phyloP scores from a whole-genome alignment of 64 coral and sea anemone species.

The Montipora efflorescens region DNA sequence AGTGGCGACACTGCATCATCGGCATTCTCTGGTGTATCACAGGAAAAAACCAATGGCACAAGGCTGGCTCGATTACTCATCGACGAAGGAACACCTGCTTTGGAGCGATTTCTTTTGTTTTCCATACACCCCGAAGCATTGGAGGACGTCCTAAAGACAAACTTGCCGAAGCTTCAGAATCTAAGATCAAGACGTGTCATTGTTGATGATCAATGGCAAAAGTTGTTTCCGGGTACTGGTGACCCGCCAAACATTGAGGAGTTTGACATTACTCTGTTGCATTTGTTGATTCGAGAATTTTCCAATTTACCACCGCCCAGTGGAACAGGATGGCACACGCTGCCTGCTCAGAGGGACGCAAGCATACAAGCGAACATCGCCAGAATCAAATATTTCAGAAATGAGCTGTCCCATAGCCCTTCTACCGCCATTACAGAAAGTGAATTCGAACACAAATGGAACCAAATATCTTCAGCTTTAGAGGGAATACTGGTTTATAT shows the following conservation, averaged over 20 bases:
- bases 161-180: too few relatives aligned
- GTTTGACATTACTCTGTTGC: too few relatives aligned
- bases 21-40: too few relatives aligned
- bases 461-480: background rate
- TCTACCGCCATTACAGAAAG: background rate
- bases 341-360: conserved; percentile 38
- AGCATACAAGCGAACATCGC: conserved; percentile 51
- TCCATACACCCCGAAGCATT: background rate
- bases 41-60: too few relatives aligned
- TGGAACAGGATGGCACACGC: conserved; percentile 57
- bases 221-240: background rate
- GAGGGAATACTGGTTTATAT: background rate
- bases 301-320: conserved; percentile 1
- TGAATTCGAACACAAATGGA: conserved; percentile 56
- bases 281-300: conserved; percentile 19
- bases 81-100: conserved; percentile 44
- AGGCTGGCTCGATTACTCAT: conserved; percentile 39
- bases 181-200: too few relatives aligned
- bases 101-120: conserved; percentile 21
- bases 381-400: conserved; percentile 62
- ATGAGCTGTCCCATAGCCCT: conserved; percentile 40
- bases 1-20: too few relatives aligned
- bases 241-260: too few relatives aligned
- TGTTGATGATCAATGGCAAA: conserved; percentile 43
- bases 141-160: too few relatives aligned